Evolutionary conservation across 2,888 invertebrate species (phyloP).

Genomic region (Microdon myrmicae): DNA sequence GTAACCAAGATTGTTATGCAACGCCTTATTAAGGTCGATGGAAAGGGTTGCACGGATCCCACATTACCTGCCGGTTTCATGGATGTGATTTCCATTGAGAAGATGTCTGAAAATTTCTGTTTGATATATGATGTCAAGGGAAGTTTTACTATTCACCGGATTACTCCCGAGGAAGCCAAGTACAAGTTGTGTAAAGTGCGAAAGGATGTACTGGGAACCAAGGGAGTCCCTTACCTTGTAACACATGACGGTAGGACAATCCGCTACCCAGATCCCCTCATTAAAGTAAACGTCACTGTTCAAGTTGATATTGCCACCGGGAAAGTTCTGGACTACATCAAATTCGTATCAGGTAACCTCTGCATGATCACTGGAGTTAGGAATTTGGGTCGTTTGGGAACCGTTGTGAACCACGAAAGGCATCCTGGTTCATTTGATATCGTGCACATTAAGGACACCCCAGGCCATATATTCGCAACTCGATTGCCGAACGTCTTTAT

Average conservation of each 20-base stretch:
- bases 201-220: conserved; percentile 88
- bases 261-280: conserved; percentile 96
- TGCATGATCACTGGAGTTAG: conserved; percentile 99
- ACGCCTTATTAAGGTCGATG: conserved; percentile 96
- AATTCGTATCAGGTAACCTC: conserved; percentile 97
- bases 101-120: conserved; percentile 97
- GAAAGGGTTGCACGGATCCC: conserved; percentile 96
- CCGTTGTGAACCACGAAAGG: conserved; percentile 95
- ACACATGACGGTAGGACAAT: conserved; percentile 99
- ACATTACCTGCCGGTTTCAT: conserved; percentile 99
- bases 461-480: conserved; percentile 97
- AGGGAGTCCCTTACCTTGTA: conserved; percentile 93
- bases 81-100: conserved; percentile 99
- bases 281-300: conserved; percentile 96
- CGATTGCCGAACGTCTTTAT: conserved; percentile 97
- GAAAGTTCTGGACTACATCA: conserved; percentile 97
- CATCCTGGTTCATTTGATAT: conserved; percentile 99
- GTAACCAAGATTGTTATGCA: conserved; percentile 99
- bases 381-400: conserved; percentile 99
- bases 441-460: conserved; percentile 96
- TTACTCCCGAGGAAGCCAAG: conserved; percentile 97
- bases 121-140: conserved; percentile 99
- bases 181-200: conserved; percentile 98
- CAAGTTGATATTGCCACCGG: conserved; percentile 92
- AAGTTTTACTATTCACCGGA: conserved; percentile 96